These are phyloP conservation scores for Papilio protenor DNA, from an alignment of 2,888 invertebrate species.

Conservation along the genomic window DNA sequence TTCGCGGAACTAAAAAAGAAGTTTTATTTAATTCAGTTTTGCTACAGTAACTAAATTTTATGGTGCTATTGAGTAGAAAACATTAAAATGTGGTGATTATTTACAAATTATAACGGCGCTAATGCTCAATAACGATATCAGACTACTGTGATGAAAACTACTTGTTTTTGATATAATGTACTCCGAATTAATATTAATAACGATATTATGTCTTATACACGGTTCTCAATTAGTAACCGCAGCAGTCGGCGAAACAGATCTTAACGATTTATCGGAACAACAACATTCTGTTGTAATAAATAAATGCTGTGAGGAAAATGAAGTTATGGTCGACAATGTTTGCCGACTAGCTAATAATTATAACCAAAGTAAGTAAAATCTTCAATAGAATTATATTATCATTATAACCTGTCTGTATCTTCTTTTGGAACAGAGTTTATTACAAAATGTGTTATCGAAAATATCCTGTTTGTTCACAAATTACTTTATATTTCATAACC, in stretches of 20 bases:
- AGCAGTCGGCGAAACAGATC: conserved; percentile 65
- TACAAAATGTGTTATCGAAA: background rate
- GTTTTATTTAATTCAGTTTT: background rate
- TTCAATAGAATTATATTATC: background rate
- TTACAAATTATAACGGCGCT: background rate
- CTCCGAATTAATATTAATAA: conserved; percentile 27
- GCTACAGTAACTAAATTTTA: background rate
- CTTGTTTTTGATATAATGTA: conserved; percentile 40
- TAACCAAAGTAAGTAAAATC: conserved; percentile 80
- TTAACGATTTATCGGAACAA: conserved; percentile 78
- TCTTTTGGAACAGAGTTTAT: background rate
- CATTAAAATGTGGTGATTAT: background rate
- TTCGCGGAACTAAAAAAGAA: conserved; percentile 19
- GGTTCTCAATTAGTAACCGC: conserved; percentile 26
- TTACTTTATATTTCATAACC: background rate
- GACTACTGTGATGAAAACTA: conserved; percentile 28
- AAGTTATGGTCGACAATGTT: conserved; percentile 87
- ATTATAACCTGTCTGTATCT: background rate
- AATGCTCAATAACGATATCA: conserved; percentile 13
- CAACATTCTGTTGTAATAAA: conserved; percentile 85
- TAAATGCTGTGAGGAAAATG: conserved; percentile 91
- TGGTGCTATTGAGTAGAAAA: conserved; percentile 20
- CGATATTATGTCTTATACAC: conserved; percentile 18
- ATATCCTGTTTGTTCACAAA: no score
- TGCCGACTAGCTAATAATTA: conserved; percentile 87